Evolutionary conservation across 1,140 invertebrate species (phyloP).

Genomic region (Drosophila fuyamai): DNA sequence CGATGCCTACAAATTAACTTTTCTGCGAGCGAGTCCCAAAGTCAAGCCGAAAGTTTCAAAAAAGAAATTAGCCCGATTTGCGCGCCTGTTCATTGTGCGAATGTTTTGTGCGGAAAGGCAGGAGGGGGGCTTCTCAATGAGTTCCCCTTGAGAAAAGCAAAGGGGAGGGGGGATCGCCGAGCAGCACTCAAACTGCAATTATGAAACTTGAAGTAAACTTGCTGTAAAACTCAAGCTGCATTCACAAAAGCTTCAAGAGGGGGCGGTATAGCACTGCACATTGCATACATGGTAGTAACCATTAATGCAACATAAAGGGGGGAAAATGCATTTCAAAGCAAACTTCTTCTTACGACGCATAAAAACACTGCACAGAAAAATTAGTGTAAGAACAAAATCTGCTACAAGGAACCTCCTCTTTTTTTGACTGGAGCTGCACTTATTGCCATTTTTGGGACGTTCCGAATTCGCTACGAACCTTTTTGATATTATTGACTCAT

Average conservation of each 20-base stretch:
- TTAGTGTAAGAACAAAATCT: no score
- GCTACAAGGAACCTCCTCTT: no score
- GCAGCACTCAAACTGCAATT: constrained; percentile 63
- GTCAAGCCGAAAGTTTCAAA: constrained; percentile 57
- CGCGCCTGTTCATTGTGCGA: constrained; percentile 27
- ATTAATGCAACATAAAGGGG: constrained; percentile 26
- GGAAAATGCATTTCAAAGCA: constrained; percentile 6
- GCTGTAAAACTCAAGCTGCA: constrained; percentile 17
- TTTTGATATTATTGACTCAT: no score
- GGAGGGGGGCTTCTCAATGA: neutral
- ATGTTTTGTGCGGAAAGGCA: neutral
- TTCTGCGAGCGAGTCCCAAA: constrained; percentile 35
- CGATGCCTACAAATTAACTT: constrained; percentile 56
- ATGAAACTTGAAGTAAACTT: constrained; percentile 49
- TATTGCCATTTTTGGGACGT: no score
- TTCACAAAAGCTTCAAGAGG: constrained; percentile 8
- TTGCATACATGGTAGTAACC: constrained; percentile 22
- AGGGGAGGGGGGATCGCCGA: neutral
- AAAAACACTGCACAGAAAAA: neutral
- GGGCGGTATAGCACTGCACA: neutral
- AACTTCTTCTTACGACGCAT: constrained; percentile 5
- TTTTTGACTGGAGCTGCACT: no score
- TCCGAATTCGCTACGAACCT: no score
- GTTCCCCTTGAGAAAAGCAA: neutral
- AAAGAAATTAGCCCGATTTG: constrained; percentile 63